phyloP scores from a whole-genome alignment of 1,140 invertebrate genomes.

The Spodoptera litura region DNA sequence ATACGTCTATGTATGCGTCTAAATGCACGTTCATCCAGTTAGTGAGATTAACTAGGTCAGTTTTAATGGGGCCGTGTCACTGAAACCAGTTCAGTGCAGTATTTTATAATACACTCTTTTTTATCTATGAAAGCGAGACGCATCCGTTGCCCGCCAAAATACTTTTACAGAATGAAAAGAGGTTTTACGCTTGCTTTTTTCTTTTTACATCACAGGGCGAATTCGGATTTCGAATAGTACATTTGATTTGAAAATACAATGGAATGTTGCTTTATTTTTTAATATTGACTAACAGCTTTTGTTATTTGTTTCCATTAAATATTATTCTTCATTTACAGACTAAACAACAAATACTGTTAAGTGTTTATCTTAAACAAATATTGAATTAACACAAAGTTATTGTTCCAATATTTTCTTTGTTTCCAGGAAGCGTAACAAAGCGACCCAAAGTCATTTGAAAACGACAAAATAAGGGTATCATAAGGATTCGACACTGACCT shows the following conservation, averaged over 20 bases:
- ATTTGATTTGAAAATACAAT: neutral
- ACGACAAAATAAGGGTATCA: too few species aligned
- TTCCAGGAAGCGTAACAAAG: too few species aligned
- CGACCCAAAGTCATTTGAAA: too few species aligned
- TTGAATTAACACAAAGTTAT: neutral
- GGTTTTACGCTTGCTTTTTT: neutral
- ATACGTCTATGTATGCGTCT: neutral
- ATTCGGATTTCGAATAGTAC: neutral
- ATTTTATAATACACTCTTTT: slow-evolving; percentile 18
- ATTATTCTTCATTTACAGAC: too few species aligned
- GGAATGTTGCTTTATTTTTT: neutral
- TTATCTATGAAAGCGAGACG: neutral
- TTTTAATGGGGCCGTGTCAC: slow-evolving; percentile 38
- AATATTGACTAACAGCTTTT: too few species aligned
- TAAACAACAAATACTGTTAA: too few species aligned
- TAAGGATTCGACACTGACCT: too few species aligned
- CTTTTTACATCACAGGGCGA: neutral
- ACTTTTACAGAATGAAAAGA: slow-evolving; percentile 26
- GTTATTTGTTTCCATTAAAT: too few species aligned
- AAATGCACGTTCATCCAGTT: slow-evolving; percentile 43
- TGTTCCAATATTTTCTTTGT: too few species aligned
- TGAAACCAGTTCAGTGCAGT: slow-evolving; percentile 41
- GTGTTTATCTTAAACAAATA: too few species aligned
- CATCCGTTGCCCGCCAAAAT: slow-evolving; percentile 28
- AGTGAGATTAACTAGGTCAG: slow-evolving; percentile 43